Evolutionary conservation across 1,140 invertebrate species (phyloP), one percentile per base, ranked within the genome.

Genomic region (Rhopalosiphum maidis): DNA sequence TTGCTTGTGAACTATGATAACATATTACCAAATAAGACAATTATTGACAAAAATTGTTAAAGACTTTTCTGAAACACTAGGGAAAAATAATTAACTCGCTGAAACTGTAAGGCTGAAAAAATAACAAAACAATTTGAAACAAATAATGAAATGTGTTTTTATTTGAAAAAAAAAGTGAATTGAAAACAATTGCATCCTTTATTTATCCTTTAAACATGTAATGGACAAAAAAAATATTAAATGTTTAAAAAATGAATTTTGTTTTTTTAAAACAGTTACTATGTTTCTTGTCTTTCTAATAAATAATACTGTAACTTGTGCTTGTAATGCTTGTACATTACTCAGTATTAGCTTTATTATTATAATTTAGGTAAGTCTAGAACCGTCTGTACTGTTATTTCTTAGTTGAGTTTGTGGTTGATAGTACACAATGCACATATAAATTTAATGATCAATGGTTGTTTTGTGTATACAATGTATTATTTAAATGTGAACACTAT

Each of bases 31-130:
- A 93, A 93, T 93, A 93, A 93, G 91, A 93, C 77, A 54, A 93
- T 93, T 93, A 93, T 85, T 93, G 48, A 93, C 82, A 85, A 85
- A 93, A 93, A 93, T 93, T 93, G 91, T 93, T 93, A 93, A 77
- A 93, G 91, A 93, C 91, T 93, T 91, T 91, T 93, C 91, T 93
- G 91, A 93, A 93, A 93, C 82, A 93, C 48, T 93, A 93, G 91
- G 91, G 91, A 93, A 93, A 93, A 93, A 93, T 93, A 86, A 54
- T 93, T 93, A 93, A 93, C 91, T 93, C 91, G 91, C 91, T 93
- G 91, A 93, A 93, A 93, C 91, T 93, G 91, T 93, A 93, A 93
- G 91, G 91, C 91, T 93, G 91, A 93, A 93, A 92, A 92, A 93
- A 93, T 93, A 93, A 93, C 91, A 93, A 93, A 93, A 93, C 91